phyloP scores from a whole-genome alignment of 2,888 invertebrate species.

The Ochropleura plecta region DNA sequence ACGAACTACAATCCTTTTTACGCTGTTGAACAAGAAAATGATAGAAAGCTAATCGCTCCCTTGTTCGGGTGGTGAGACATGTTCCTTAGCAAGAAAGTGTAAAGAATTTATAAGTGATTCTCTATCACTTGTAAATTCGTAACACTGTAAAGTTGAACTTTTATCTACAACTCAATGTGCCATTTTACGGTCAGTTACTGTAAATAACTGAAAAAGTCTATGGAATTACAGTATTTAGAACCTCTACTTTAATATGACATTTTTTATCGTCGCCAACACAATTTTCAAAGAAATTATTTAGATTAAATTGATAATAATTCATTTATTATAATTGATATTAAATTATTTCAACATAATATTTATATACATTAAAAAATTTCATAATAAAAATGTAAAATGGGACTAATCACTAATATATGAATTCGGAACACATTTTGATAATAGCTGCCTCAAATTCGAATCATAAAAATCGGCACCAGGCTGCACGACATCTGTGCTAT shows the following conservation, averaged over 20 bases:
- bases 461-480: not conserved
- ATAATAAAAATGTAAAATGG: not conserved
- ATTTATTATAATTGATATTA: not conserved
- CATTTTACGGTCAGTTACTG: not conserved
- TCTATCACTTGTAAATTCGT: too few relatives aligned
- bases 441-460: conserved; percentile 12
- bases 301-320: conserved; percentile 9
- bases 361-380: conserved; percentile 11
- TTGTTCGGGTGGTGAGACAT: not conserved
- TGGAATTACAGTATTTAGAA: conserved; percentile 25
- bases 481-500: not conserved
- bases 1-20: not conserved
- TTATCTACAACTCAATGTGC: not conserved
- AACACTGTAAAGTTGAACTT: not conserved
- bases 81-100: not conserved
- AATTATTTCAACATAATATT: conserved; percentile 21
- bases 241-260: conserved; percentile 25
- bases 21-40: not conserved
- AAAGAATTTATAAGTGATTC: not conserved
- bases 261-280: not conserved
- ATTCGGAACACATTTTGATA: not conserved
- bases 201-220: conserved; percentile 12
- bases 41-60: not conserved
- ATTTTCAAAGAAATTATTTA: conserved; percentile 7
- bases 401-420: not conserved